Percentiles rank a stretch among this genome's conserved stretches.
These are phyloP conservation scores for Phalangium opilio DNA, from an alignment of 2,888 invertebrate genomes.

Conservation along the genomic window DNA sequence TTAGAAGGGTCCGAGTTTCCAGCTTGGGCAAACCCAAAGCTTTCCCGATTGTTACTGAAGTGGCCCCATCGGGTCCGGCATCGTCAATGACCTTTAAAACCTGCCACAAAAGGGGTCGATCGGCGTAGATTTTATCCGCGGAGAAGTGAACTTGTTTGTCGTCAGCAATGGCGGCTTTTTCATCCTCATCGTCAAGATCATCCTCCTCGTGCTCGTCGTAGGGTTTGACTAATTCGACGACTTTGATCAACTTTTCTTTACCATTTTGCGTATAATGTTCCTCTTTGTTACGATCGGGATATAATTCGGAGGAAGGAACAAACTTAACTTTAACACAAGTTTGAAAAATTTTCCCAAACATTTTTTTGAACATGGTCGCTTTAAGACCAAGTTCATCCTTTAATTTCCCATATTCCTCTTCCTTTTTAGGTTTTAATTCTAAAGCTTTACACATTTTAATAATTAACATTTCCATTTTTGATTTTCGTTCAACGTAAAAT, in stretches of 20 bases:
- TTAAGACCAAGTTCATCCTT: constrained; percentile 28
- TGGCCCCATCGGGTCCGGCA: constrained; percentile 39
- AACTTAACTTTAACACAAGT: constrained; percentile 20
- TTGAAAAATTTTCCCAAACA: constrained; percentile 14
- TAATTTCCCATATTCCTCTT: constrained; percentile 36
- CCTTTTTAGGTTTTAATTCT: constrained; percentile 37
- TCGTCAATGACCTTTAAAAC: constrained; percentile 37
- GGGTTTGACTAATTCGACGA: constrained; percentile 12
- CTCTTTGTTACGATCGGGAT: constrained; percentile 41
- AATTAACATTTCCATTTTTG: constrained; percentile 38
- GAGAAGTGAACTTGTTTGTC: background rate
- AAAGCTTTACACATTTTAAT: constrained; percentile 41
- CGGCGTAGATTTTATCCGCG: constrained; percentile 17
- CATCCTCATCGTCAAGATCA: constrained; percentile 7
- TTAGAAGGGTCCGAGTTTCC: constrained; percentile 25
- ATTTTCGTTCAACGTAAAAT: constrained; percentile 44
- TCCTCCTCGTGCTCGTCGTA: constrained; percentile 4
- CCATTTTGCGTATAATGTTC: constrained; percentile 35
- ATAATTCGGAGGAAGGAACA: constrained; percentile 40
- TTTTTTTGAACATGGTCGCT: constrained; percentile 13
- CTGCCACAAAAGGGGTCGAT: constrained; percentile 36
- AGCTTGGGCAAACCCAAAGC: constrained; percentile 23
- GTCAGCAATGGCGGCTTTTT: background rate
- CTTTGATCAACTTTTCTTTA: constrained; percentile 35
- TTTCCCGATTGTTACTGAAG: constrained; percentile 29